Evolutionary conservation across 2,797 vertebrate species (phyloP), one percentile per base, ranked within the genome.

Genomic region (Ataeniobius toweri): DNA sequence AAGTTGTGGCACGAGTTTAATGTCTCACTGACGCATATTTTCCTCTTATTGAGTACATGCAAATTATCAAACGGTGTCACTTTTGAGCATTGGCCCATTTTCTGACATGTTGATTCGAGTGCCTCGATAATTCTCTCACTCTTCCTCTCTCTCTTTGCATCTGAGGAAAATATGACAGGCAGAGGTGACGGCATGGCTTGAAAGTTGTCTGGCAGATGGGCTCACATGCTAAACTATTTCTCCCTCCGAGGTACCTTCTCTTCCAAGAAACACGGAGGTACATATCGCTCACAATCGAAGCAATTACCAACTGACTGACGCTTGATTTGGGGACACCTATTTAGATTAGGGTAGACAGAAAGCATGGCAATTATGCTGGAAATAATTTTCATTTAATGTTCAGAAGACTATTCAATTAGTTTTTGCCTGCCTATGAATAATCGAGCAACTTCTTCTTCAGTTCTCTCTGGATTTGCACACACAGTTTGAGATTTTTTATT

Each of bases 101-200:
- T 83, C 76, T 89, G 9, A 1, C 85, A 48, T 85, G 79, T 85
- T 87, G 83, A 86, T 88, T 78, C 73, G 69, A 77, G 73, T 82
- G 87, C 72, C 88, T 94, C 95, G 86, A 81, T 88, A 90, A 89
- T 83, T 89, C 70, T 80, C 83, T 51, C 79, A 41, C 31, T 58
- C 20, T 73, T 51, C 61, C 39, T 46, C 9, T 51, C 41, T 69
- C 41, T 70, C 41, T 85, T 73, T 83, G 59, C 55, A 59, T 86
- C 85, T 89, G 83, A 85, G 84, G 68, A 56, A 51, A 89, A 70
- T 83, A 89, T 80, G 83, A 88, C 86, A 88, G 82, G 81, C 84
- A 85, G 84, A 86, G 81, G 84, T 85, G 83, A 81, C 74, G 44
- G 13, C 44, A 16, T 63, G 76, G 77, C 81, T 80, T 88, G 71